A percentile compares a stretch with the other conserved stretches of the same genome.
phyloP scores from a whole-genome alignment of 2,797 vertebrate genomes.

The Spinibarbus caldwelli region DNA sequence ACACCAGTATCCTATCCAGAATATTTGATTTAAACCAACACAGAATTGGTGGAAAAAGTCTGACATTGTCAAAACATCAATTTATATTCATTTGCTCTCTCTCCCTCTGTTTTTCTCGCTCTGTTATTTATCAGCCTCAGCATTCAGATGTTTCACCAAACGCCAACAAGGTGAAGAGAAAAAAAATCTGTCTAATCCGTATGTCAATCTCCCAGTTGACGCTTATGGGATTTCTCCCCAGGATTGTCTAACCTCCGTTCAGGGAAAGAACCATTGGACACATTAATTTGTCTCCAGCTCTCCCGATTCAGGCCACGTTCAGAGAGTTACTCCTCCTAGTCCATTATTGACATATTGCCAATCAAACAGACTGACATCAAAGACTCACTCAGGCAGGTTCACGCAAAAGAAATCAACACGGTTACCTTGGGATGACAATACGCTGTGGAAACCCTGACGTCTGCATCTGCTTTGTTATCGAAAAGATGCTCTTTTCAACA shows the following conservation, averaged over 20 bases:
- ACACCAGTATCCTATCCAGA: conserved; percentile 1
- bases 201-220: conserved; percentile 67
- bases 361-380: conserved; percentile 59
- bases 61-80: conserved; percentile 25
- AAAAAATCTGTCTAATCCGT: conserved; percentile 63
- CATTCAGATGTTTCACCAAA: conserved; percentile 52
- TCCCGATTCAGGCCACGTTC: conserved; percentile 49
- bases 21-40: conserved; percentile 9
- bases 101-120: conserved; percentile 11
- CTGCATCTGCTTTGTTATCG: conserved; percentile 32
- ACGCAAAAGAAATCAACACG: conserved; percentile 41
- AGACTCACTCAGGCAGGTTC: conserved; percentile 62
- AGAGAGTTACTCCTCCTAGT: conserved; percentile 19
- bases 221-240: conserved; percentile 55
- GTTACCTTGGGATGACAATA: conserved; percentile 33
- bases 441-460: conserved; percentile 27
- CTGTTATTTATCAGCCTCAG: conserved; percentile 57
- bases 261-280: conserved; percentile 55
- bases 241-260: conserved; percentile 63
- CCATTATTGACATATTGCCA: conserved; percentile 72
- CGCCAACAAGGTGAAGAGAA: conserved; percentile 32
- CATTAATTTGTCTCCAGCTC: conserved; percentile 60
- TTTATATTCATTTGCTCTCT: conserved; percentile 40
- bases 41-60: conserved; percentile 21
- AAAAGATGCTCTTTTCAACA: conserved; percentile 41